A percentile compares a stretch with the other conserved stretches of the same genome.
phyloP scores from a whole-genome alignment of 2,888 invertebrate species.

The Watsonalla binaria region DNA sequence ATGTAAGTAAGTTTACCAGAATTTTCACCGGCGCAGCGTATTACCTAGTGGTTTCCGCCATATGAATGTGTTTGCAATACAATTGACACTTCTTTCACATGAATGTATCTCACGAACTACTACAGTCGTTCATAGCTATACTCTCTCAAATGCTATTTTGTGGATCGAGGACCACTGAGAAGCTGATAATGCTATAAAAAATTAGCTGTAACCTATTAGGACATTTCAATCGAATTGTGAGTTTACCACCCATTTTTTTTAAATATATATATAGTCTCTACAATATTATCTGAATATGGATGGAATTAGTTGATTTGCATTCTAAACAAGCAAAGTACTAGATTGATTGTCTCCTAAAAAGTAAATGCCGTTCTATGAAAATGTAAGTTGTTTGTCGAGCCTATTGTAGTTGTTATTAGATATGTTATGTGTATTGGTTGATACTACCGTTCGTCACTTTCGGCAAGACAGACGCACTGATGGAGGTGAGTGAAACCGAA shows the following conservation, averaged over 20 bases:
- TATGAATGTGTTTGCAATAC: neutral
- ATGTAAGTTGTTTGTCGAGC: conserved; percentile 29
- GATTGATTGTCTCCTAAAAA: conserved; percentile 32
- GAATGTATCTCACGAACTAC: too few relatives aligned
- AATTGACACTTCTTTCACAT: neutral
- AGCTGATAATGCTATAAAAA: too few relatives aligned
- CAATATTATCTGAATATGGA: too few relatives aligned
- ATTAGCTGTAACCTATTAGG: too few relatives aligned
- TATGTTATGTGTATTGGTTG: conserved; percentile 3
- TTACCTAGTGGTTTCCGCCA: neutral
- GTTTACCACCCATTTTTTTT: too few relatives aligned
- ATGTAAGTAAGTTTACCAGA: neutral
- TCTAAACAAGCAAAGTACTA: neutral
- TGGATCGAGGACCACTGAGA: too few relatives aligned
- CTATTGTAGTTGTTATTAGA: conserved; percentile 17
- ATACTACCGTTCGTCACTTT: conserved; percentile 20
- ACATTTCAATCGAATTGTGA: too few relatives aligned
- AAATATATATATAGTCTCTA: too few relatives aligned
- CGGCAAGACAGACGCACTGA: conserved; percentile 51
- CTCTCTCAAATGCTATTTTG: too few relatives aligned
- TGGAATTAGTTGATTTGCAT: too few relatives aligned
- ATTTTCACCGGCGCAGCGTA: neutral
- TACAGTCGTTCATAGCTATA: too few relatives aligned
- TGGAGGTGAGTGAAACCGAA: conserved; percentile 69
- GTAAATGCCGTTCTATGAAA: conserved; percentile 23